Percentiles rank a stretch among this genome's conserved stretches.
Conservation (phyloP, 2,797 vertebrate genomes). For the Enteromius argenteus region DNA sequence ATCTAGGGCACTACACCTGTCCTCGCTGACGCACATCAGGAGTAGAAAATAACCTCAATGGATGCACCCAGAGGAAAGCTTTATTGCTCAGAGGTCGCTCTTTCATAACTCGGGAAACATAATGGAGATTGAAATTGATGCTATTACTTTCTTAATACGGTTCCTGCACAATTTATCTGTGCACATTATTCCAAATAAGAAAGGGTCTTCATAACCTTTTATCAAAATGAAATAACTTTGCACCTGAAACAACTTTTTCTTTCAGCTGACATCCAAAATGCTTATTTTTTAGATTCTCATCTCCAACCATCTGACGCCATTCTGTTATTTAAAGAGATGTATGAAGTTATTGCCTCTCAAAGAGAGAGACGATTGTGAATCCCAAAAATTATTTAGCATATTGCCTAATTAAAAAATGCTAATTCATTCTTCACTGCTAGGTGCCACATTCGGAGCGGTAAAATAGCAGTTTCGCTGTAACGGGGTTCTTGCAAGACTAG, state of each 20-base stretch:
- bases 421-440: too few relatives aligned
- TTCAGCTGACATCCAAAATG: neutral
- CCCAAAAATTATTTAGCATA: too few relatives aligned
- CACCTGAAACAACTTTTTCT: neutral
- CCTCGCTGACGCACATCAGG: neutral
- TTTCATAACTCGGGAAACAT: slow-evolving; percentile 3
- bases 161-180: neutral
- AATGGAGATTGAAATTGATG: slow-evolving; percentile 1
- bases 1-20: slow-evolving; percentile 23
- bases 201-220: neutral
- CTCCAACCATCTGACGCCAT: neutral
- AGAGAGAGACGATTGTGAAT: too few relatives aligned
- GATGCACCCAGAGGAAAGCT: neutral
- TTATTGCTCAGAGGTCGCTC: neutral
- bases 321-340: neutral
- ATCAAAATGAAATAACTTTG: slow-evolving; percentile 4
- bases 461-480: too few relatives aligned
- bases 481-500: too few relatives aligned
- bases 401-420: too few relatives aligned
- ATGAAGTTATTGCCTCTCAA: too few relatives aligned
- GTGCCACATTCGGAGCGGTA: too few relatives aligned
- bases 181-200: slow-evolving; percentile 4
- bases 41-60: slow-evolving; percentile 12
- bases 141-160: slow-evolving; percentile 7
- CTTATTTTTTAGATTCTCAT: neutral